These are phyloP conservation scores for Bucorvus abyssinicus DNA, from an alignment of 2,797 vertebrate species.

Conservation along the genomic window DNA sequence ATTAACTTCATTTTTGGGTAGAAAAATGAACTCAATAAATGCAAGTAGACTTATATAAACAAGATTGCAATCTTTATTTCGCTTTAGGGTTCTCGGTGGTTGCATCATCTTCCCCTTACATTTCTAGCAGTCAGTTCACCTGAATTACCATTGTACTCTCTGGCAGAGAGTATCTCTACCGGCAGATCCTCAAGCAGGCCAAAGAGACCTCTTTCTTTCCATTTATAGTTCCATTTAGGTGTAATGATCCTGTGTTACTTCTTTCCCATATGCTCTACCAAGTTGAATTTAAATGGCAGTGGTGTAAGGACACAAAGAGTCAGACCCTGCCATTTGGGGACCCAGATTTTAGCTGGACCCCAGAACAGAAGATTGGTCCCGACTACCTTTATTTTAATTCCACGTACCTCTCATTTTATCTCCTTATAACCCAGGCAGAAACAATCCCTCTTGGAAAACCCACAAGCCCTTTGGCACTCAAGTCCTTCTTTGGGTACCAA, in stretches of 20 bases:
- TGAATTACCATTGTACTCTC: not conserved
- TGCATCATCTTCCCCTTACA: not conserved
- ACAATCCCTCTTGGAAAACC: not conserved
- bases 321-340: not conserved
- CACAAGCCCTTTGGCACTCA: not conserved
- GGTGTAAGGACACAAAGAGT: fast-evolving
- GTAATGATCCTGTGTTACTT: not conserved
- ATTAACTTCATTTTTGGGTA: not conserved
- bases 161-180: not conserved
- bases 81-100: not conserved
- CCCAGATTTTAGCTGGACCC: not conserved
- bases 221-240: not conserved
- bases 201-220: not conserved
- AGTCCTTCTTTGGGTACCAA: not conserved
- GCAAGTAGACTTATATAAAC: not conserved
- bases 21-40: not conserved
- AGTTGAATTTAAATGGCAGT: not conserved
- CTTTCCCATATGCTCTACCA: not conserved
- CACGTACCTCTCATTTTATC: not conserved
- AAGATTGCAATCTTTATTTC: not conserved
- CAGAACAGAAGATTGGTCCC: not conserved
- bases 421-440: not conserved
- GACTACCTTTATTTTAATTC: not conserved
- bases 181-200: not conserved
- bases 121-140: not conserved